Conservation (phyloP, 2,797 vertebrate genomes). For the Typhlichthys eigenmanni region DNA sequence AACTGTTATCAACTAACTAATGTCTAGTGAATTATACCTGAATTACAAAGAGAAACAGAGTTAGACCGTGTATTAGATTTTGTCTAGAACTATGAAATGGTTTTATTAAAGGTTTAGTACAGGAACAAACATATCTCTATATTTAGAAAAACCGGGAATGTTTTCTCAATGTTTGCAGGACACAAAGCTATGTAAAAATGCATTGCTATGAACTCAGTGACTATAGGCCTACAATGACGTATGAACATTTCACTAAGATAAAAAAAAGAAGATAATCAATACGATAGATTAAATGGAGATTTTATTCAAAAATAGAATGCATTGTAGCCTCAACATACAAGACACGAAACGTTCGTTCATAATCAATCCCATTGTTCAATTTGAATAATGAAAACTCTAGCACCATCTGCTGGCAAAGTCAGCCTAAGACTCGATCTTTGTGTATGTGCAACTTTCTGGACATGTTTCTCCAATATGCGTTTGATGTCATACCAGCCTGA, state of each 20-base stretch:
- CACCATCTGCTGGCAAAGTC: constrained; percentile 64
- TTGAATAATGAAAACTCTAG: constrained; percentile 30
- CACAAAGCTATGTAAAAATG: neutral
- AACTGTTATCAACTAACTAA: constrained; percentile 17
- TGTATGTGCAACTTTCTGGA: too few species aligned
- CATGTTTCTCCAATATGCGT: too few species aligned
- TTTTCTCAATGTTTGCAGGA: neutral
- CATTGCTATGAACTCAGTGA: neutral
- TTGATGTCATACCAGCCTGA: too few species aligned
- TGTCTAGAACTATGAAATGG: too few species aligned
- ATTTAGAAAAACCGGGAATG: neutral
- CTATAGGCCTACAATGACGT: neutral
- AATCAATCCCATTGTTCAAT: constrained; percentile 7
- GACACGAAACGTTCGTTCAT: constrained; percentile 19
- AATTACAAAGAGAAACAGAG: constrained; percentile 32
- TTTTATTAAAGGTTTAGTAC: too few species aligned
- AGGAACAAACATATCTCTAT: too few species aligned
- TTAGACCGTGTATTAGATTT: neutral
- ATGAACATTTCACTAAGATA: neutral
- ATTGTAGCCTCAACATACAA: constrained; percentile 40
- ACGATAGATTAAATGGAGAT: neutral
- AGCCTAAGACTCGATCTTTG: constrained; percentile 8
- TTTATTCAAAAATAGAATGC: constrained; percentile 17
- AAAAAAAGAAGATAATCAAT: neutral
- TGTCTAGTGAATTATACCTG: constrained; percentile 12